These are phyloP conservation scores for Ovis canadensis DNA, from an alignment of 2,113 vertebrate species.

Conservation along the genomic window DNA sequence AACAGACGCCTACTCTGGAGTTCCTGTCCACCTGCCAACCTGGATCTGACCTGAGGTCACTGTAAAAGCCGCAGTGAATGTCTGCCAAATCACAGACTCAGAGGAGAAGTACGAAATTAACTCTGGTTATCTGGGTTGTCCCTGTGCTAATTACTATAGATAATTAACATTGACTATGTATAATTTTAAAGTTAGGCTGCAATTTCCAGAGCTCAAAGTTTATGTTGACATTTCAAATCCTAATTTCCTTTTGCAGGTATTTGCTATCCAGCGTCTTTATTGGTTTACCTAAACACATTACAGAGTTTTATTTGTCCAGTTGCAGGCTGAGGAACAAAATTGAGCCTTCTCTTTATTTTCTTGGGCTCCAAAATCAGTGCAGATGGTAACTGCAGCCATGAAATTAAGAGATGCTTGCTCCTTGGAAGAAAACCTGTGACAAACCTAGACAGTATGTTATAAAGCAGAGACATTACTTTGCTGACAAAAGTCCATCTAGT, in stretches of 20 bases:
- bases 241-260: background rate
- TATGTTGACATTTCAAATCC: background rate
- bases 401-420: background rate
- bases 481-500: background rate
- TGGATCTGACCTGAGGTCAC: background rate
- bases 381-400: background rate
- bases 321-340: background rate
- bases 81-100: background rate
- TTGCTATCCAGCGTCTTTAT: background rate
- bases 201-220: slow-evolving; percentile 12
- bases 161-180: background rate
- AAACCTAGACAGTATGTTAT: background rate
- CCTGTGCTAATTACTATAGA: background rate
- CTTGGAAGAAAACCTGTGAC: background rate
- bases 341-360: background rate
- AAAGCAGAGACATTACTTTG: background rate
- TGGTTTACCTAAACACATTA: background rate
- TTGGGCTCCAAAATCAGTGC: background rate
- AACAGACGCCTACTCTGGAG: background rate
- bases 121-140: background rate
- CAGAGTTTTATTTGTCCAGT: background rate
- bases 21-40: background rate
- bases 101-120: background rate
- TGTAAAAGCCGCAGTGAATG: background rate
- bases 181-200: background rate